Conservation (phyloP, 2,888 invertebrate genomes). For the Apodemia hepburni region DNA sequence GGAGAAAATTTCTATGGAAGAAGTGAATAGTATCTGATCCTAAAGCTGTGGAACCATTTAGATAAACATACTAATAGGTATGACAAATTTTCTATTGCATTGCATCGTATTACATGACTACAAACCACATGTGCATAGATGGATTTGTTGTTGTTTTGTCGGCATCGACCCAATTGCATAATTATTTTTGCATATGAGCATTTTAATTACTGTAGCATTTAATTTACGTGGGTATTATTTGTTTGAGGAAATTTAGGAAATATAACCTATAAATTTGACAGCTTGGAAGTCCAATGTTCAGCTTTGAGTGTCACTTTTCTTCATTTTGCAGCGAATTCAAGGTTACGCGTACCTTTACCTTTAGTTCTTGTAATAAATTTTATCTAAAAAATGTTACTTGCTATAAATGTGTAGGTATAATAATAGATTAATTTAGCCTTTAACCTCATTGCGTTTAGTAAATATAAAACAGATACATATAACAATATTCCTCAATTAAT, state of each 20-base stretch:
- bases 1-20: constrained; percentile 59
- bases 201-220: constrained; percentile 5
- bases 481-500: too few species aligned
- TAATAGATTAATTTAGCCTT: background rate
- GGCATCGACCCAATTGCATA: constrained; percentile 54
- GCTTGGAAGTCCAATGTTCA: constrained; percentile 64
- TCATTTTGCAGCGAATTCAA: constrained; percentile 51
- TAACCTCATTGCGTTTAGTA: background rate
- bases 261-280: constrained; percentile 75
- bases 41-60: constrained; percentile 55
- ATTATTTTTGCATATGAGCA: constrained; percentile 51
- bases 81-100: constrained; percentile 68
- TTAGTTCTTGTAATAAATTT: constrained; percentile 34
- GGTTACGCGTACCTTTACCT: constrained; percentile 38
- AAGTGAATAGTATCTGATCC: constrained; percentile 57
- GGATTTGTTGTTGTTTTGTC: constrained; percentile 69
- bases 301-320: constrained; percentile 51
- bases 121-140: constrained; percentile 73
- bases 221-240: background rate
- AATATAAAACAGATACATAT: too few species aligned
- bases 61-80: constrained; percentile 62
- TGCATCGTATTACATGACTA: constrained; percentile 62
- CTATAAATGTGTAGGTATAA: too few species aligned
- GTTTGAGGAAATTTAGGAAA: constrained; percentile 23
- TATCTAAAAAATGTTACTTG: background rate